Evolutionary conservation across 2,888 invertebrate species (phyloP).

Genomic region (Hyppa rectilinea): DNA sequence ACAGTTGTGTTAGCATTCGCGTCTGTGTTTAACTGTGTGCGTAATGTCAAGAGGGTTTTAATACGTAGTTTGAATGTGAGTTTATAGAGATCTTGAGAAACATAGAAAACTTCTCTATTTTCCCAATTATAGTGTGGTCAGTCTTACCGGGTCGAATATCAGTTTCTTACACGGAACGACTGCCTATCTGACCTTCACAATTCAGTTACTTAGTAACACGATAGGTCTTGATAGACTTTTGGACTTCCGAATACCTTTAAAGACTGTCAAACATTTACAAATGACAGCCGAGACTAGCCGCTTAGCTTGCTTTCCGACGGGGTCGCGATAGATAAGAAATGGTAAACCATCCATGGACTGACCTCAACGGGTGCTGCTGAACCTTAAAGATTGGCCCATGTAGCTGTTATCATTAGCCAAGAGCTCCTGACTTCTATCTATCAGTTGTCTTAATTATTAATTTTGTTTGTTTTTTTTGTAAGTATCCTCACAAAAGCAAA

Average conservation of each 20-base stretch:
- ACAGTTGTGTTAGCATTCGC: conserved; percentile 58
- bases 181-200: too few relatives aligned
- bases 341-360: background rate
- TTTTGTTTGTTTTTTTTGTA: too few relatives aligned
- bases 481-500: too few relatives aligned
- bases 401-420: background rate
- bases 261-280: background rate
- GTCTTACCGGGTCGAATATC: background rate
- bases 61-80: conserved; percentile 37
- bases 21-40: conserved; percentile 47
- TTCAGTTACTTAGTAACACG: too few relatives aligned
- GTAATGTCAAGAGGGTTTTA: conserved; percentile 44
- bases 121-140: background rate
- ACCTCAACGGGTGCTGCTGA: background rate
- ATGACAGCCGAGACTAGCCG: background rate
- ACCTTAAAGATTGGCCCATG: background rate
- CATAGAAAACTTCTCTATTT: background rate
- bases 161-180: background rate
- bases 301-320: background rate
- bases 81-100: conserved; percentile 14
- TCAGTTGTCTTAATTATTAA: too few relatives aligned
- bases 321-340: background rate
- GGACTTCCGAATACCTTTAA: background rate
- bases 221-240: background rate
- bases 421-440: too few relatives aligned